These are phyloP conservation scores for Ictalurus punctatus DNA, from an alignment of 2,113 vertebrate genomes.

Conservation along the genomic window DNA sequence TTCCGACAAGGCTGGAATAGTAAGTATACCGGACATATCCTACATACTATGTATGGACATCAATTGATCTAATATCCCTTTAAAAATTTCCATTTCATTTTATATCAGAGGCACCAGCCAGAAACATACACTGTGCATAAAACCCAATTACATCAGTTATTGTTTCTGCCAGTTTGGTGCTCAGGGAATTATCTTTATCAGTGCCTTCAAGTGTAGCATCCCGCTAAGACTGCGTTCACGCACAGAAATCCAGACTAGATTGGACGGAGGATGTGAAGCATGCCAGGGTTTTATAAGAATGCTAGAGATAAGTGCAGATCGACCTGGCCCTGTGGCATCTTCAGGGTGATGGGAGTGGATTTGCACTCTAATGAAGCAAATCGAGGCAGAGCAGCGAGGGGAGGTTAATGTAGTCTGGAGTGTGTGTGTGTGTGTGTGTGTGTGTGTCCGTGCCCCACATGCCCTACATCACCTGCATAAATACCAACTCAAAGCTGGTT, in stretches of 20 bases:
- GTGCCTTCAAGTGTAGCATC: not conserved
- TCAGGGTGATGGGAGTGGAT: conserved; percentile 31
- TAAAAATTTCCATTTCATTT: not conserved
- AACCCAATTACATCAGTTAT: conserved; percentile 19
- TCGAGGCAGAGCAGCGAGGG: conserved; percentile 22
- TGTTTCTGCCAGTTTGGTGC: conserved; percentile 24
- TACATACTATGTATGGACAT: not conserved
- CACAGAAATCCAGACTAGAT: conserved; percentile 27
- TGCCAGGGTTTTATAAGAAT: conserved; percentile 20
- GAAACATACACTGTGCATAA: conserved; percentile 11
- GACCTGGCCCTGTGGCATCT: conserved; percentile 11
- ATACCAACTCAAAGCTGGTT: conserved; percentile 20
- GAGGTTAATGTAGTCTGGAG: conserved; percentile 47
- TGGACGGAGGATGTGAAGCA: conserved; percentile 25
- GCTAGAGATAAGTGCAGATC: conserved; percentile 5
- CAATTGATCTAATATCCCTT: not conserved
- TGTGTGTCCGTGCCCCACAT: not conserved
- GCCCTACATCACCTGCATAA: conserved; percentile 41
- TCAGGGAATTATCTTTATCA: conserved; percentile 24
- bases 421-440: conserved; percentile 48
- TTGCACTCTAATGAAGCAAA: conserved; percentile 43
- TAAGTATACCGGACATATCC: not conserved
- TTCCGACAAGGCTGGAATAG: not conserved
- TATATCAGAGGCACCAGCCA: not conserved
- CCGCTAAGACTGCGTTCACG: conserved; percentile 29